phyloP scores from a whole-genome alignment of 2,113 vertebrate genomes.

The Mesocricetus auratus region DNA sequence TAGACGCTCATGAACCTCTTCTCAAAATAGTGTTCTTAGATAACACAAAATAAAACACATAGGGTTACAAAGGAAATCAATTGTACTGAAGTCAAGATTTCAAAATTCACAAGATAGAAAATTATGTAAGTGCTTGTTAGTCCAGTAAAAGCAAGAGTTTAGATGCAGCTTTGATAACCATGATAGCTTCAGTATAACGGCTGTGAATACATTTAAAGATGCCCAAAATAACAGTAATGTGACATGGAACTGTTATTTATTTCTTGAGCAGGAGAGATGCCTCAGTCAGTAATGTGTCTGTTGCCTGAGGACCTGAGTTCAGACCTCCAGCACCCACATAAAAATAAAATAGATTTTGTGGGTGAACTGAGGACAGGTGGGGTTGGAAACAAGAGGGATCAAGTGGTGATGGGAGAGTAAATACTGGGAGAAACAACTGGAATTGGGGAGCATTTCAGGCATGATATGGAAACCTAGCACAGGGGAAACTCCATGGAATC shows the following conservation, averaged over 20 bases:
- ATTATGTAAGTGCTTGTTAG: conserved; percentile 24
- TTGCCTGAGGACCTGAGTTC: neutral
- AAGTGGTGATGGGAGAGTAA: neutral
- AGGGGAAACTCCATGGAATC: neutral
- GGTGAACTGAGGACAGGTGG: neutral
- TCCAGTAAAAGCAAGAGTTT: conserved; percentile 20
- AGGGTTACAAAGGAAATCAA: conserved; percentile 31
- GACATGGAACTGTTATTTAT: conserved; percentile 27
- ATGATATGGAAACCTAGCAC: neutral
- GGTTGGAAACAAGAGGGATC: neutral
- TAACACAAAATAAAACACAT: conserved; percentile 9
- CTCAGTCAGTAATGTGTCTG: too few species aligned
- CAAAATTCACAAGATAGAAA: conserved; percentile 35
- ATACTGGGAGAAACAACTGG: neutral
- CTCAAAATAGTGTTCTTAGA: conserved; percentile 27
- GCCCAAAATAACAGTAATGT: conserved; percentile 5
- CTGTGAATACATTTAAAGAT: conserved; percentile 46
- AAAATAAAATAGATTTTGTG: neutral
- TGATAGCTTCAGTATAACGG: conserved; percentile 32
- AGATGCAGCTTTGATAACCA: conserved; percentile 20
- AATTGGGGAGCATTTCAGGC: neutral
- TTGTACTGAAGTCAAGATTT: neutral
- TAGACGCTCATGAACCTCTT: neutral
- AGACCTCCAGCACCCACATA: neutral
- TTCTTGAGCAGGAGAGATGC: neutral